Evolutionary conservation across 2,797 vertebrate genomes (phyloP), one percentile per base, ranked within the genome.

Genomic region (Hippoglossus hippoglossus): DNA sequence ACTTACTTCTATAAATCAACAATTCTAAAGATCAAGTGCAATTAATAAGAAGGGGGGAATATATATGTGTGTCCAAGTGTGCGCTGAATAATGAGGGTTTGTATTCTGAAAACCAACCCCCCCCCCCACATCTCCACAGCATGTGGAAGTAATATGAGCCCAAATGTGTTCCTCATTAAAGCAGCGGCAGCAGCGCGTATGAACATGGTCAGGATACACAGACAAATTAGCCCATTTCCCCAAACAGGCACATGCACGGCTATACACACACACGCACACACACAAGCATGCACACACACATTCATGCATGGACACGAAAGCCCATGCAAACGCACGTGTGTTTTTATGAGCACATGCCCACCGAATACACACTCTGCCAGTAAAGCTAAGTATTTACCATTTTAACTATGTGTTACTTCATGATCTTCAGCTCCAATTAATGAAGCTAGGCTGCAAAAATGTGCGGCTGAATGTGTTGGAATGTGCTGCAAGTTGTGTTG

Each of bases 191-290:
- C 91, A 87, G 82, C 50, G 62, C 69, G 51, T 86, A 86, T 80
- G 88, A 90, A 92, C 91, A 92, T 82, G 84, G 84, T 91, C 90
- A 91, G 89, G 86, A 92, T 93, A 92, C 91, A 92, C 87, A 87
- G 91, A 93, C 90, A 93, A 93, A 93, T 93, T 92, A 93, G 90
- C 84, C 89, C 78, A 90, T 91, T 91, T 92, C 91, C 90, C 89
- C 76, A 72, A 55, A 84, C 70, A 68, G 22, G 18, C 68, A 86
- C 79, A 58, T 21, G 58, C 56, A 71, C 28, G 28, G 28, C 28
- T 31, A 31, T 31, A 31, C 41, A 44, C 41, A 44, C 41, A 44
- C 39, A 15, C 13, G 10, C 39, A 28, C 55, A 51, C 36, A 55
- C 57, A 52, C 26, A 56, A 15, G 50, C 24, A 44, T 63, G 44